Conservation (phyloP, 2,888 invertebrate species). For the Pharmacophagus antenor region DNA sequence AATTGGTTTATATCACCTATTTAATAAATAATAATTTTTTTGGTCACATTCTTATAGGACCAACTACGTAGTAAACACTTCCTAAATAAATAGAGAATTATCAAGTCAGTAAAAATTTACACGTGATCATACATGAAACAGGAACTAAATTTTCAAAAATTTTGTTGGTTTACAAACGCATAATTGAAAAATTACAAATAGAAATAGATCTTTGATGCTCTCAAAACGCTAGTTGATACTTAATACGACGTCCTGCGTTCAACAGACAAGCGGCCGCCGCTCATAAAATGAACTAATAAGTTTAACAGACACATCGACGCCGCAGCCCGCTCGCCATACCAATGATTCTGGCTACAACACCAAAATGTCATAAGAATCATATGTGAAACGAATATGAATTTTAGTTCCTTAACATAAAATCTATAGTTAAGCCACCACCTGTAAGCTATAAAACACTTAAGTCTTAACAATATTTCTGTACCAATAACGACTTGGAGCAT, state of each 20-base stretch:
- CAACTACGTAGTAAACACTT: too few relatives aligned
- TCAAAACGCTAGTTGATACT: conserved; percentile 25
- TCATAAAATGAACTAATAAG: conserved; percentile 70
- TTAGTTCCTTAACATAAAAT: conserved; percentile 40
- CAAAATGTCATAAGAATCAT: conserved; percentile 47
- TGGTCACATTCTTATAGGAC: too few relatives aligned
- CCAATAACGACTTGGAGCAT: conserved; percentile 49
- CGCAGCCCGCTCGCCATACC: conserved; percentile 68
- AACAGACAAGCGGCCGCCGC: conserved; percentile 60
- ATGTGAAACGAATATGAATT: conserved; percentile 36
- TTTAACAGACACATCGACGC: conserved; percentile 76
- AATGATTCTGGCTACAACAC: conserved; percentile 43
- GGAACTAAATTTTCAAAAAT: background rate
- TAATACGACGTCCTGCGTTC: conserved; percentile 34
- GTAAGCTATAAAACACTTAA: conserved; percentile 55
- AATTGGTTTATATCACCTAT: background rate
- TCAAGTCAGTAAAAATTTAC: too few relatives aligned
- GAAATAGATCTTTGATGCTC: background rate
- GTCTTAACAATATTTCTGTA: conserved; percentile 45
- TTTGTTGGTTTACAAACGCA: background rate
- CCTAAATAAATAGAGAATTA: too few relatives aligned
- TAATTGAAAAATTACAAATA: background rate
- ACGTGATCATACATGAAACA: too few relatives aligned
- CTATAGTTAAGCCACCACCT: conserved; percentile 35
- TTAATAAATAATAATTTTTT: too few relatives aligned